These are phyloP conservation scores for Pogoniulus pusillus DNA, from an alignment of 2,797 vertebrate species.

Conservation along the genomic window DNA sequence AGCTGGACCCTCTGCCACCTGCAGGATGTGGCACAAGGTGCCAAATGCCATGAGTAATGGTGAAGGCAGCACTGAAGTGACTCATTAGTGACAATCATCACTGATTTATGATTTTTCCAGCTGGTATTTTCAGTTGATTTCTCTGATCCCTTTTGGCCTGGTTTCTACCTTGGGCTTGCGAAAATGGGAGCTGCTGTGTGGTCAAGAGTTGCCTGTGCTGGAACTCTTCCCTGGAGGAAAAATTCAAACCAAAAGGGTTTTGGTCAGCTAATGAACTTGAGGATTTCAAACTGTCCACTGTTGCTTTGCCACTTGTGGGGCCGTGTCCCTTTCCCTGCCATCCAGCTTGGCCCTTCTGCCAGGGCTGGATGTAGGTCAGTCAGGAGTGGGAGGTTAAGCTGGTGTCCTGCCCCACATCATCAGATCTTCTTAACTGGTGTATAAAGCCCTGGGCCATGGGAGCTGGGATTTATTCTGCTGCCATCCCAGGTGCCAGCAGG, in stretches of 20 bases:
- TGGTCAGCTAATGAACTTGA: neutral
- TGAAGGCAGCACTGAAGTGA: neutral
- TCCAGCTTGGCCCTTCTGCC: neutral
- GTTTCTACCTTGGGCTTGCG: neutral
- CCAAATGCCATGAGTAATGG: neutral
- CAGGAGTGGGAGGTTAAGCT: neutral
- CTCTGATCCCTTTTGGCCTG: neutral
- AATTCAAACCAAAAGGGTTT: neutral
- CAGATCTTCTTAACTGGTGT: neutral
- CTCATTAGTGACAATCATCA: conserved; percentile 23
- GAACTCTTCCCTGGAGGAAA: neutral
- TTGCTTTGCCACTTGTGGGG: neutral
- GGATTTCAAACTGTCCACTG: neutral
- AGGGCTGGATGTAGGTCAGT: conserved; percentile 33
- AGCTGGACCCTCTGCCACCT: neutral
- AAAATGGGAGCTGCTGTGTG: neutral
- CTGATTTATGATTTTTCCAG: neutral
- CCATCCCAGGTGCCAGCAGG: neutral
- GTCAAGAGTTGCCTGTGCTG: neutral
- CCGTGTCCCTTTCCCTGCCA: neutral
- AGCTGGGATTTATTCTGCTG: neutral
- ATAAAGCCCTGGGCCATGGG: neutral
- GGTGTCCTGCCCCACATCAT: neutral
- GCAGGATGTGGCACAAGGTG: neutral
- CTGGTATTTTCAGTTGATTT: conserved; percentile 5